Conservation (phyloP, 2,113 vertebrate genomes). For the Hyaena hyaena region DNA sequence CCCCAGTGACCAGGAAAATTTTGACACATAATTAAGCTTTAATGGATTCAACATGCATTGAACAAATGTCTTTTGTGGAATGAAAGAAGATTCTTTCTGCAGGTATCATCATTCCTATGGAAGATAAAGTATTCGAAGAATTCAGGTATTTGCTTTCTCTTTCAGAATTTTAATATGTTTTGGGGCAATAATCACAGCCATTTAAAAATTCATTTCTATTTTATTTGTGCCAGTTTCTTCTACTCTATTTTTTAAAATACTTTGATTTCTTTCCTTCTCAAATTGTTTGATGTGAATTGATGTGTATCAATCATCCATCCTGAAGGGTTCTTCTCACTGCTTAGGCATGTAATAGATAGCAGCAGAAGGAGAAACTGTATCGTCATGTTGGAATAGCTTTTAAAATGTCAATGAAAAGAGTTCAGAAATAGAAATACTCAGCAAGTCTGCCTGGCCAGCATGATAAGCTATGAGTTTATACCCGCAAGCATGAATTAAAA, state of each 20-base stretch:
- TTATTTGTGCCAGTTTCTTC: neutral
- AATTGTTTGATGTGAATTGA: neutral
- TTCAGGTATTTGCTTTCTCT: neutral
- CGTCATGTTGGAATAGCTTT: conserved; percentile 48
- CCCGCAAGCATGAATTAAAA: conserved; percentile 36
- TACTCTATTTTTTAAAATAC: neutral
- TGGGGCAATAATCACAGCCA: neutral
- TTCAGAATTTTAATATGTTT: neutral
- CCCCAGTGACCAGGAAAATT: neutral
- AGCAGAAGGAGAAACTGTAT: neutral
- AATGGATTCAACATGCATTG: neutral
- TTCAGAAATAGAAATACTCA: conserved; percentile 68
- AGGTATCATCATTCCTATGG: neutral
- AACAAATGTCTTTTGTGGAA: neutral
- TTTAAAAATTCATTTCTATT: neutral
- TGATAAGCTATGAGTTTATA: conserved; percentile 78
- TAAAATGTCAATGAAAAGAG: conserved; percentile 78
- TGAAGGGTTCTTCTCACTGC: neutral
- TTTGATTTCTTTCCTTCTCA: neutral
- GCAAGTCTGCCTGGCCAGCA: conserved; percentile 52
- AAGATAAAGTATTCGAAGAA: conserved; percentile 3
- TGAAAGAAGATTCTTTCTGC: neutral
- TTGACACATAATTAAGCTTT: neutral
- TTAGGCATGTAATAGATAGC: neutral
- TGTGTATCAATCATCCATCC: neutral